phyloP scores from a whole-genome alignment of 1,140 invertebrate genomes.

The Heliothis virescens region DNA sequence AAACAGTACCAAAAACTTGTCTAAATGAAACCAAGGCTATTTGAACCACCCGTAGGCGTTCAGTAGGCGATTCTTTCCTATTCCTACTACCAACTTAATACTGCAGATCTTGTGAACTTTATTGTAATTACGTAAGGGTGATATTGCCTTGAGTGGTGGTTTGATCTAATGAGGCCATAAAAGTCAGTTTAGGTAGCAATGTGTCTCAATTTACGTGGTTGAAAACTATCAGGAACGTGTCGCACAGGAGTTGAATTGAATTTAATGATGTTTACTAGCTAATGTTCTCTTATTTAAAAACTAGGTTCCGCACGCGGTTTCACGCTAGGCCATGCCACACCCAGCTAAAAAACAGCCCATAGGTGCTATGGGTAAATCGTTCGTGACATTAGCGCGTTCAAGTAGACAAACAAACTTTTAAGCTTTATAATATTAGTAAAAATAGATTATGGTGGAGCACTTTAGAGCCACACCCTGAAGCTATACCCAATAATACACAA shows the following conservation, averaged over 20 bases:
- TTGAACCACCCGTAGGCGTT: neutral
- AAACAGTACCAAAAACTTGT: conserved; percentile 6
- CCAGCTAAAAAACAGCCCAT: too few relatives aligned
- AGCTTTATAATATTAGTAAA: too few relatives aligned
- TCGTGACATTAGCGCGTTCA: too few relatives aligned
- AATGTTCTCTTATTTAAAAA: too few relatives aligned
- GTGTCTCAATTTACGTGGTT: conserved; percentile 47
- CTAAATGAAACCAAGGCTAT: conserved; percentile 9
- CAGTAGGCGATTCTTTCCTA: conserved; percentile 24
- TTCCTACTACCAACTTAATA: neutral
- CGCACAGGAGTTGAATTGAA: conserved; percentile 1
- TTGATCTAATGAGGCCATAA: conserved; percentile 25
- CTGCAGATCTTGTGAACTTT: neutral
- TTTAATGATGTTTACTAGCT: neutral
- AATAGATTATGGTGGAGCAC: too few relatives aligned
- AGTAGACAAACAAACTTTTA: too few relatives aligned
- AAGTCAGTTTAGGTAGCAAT: conserved; percentile 40
- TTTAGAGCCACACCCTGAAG: too few relatives aligned
- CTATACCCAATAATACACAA: too few relatives aligned
- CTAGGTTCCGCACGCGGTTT: too few relatives aligned
- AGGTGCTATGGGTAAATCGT: too few relatives aligned
- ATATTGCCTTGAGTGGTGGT: neutral
- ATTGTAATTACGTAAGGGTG: neutral
- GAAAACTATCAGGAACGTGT: neutral
- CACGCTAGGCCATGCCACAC: too few relatives aligned